Base-by-base conservation (phyloP, 2,888 invertebrate species). In the Limnephilus rhombicus region DNA sequence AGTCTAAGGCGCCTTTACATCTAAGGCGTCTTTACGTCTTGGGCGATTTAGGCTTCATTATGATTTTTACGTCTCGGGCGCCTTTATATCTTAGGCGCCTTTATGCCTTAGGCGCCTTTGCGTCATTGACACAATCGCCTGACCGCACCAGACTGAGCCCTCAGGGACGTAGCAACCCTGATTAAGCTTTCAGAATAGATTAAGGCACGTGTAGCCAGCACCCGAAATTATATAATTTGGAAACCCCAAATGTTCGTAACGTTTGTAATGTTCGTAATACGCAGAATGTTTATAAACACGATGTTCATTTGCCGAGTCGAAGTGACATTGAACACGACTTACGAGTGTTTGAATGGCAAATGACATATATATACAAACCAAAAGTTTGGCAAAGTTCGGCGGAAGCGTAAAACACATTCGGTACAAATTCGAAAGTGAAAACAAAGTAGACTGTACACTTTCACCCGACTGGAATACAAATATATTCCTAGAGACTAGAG, bases 361-460 rank as follows among this genome's bases (percentile, higher is more conserved):
- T 82, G 82, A 0, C 34, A 82, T 82, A 82, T 31, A 82, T 82
- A 82, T 31, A 82, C 82, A 82, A 82, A 82, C 82, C 31, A 31
- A 82, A 82, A 82, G 34, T 82, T 82, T 13, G 29, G 31, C 31
- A 12, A 82, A 82, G 53, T 68, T 68, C 68, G 68, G 24, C 82
- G 29, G 82, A 82, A 34, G 24, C 68, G n/a, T 68, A 7, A 82
- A 82, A 82, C 82, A 82, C 15, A 82, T 82, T 82, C 82, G 82
- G 82, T 34, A 34, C 82, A 34, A 82, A 82, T 34, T 82, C 82
- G 82, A 82, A 82, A 82, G 82, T 82, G 82, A 82, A 82, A 82
- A 82, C 82, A 82, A 31, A 34, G 82, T 82, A 31, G 82, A 82
- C 15, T 24, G 68, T 68, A 68, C 0, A 68, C 68, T n/a, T 68